Percentiles rank a stretch among this genome's conserved stretches.
Conservation (phyloP, 2,113 vertebrate species). For the Columba janthina region DNA sequence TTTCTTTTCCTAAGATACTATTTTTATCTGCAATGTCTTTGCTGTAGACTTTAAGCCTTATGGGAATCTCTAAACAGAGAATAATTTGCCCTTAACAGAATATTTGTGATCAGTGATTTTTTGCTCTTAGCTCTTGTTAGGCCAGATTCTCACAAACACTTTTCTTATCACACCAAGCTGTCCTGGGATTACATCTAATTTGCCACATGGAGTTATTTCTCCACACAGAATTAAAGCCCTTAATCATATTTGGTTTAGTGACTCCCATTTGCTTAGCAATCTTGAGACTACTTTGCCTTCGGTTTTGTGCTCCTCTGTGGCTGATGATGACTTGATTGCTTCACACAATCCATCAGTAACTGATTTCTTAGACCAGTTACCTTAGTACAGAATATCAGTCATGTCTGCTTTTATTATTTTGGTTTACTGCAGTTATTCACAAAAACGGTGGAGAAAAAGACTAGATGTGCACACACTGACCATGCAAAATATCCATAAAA, state of each 20-base stretch:
- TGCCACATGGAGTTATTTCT: conserved; percentile 45
- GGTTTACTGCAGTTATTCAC: neutral
- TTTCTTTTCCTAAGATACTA: neutral
- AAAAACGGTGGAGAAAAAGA: neutral
- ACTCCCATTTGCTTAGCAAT: conserved; percentile 23
- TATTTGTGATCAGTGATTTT: neutral
- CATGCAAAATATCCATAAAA: neutral
- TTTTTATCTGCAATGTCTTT: conserved; percentile 3
- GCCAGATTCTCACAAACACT: neutral
- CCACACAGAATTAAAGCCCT: conserved; percentile 41
- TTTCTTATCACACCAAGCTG: conserved; percentile 10
- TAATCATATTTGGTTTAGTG: conserved; percentile 53
- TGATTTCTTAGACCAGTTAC: neutral
- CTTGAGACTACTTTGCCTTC: neutral
- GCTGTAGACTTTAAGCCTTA: neutral
- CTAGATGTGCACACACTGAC: neutral
- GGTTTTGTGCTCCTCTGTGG: neutral
- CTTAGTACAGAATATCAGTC: neutral
- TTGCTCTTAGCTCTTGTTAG: conserved; percentile 18
- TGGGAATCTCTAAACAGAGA: neutral
- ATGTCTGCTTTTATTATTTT: neutral
- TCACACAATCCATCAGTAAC: neutral
- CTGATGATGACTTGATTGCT: conserved; percentile 12
- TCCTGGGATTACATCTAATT: conserved; percentile 29
- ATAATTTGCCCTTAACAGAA: neutral